Evolutionary conservation across 92 coral and sea anemone species (phyloP).

Genomic region (Anthopleura xanthogrammica): DNA sequence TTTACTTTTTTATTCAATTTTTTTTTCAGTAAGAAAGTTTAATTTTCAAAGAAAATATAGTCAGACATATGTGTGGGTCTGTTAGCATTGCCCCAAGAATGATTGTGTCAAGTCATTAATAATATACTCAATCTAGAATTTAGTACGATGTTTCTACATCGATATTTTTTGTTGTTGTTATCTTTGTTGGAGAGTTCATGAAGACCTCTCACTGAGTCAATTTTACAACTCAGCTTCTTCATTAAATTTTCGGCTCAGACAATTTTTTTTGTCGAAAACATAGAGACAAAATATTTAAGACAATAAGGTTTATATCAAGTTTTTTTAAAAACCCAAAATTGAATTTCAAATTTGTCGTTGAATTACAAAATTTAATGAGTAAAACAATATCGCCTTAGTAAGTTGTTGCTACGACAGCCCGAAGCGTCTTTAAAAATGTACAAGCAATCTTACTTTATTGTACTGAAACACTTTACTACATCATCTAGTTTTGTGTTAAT

Average conservation of each 20-base stretch:
- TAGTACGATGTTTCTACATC: no score
- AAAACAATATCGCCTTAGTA: background rate
- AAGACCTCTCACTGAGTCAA: background rate
- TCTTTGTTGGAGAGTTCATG: background rate
- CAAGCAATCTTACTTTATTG: background rate
- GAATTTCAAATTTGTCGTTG: background rate
- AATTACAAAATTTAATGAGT: background rate
- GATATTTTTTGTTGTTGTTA: background rate
- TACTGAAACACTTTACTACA: background rate
- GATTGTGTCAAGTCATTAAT: background rate
- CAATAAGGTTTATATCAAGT: background rate
- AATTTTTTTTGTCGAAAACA: background rate
- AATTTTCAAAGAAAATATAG: no score
- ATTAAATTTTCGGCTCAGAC: background rate
- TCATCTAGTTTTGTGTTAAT: constrained; percentile 4
- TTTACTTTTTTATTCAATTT: no score
- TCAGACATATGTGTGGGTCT: no score
- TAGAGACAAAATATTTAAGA: background rate
- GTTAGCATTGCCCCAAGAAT: no score
- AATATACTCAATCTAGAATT: background rate
- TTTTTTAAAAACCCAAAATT: background rate
- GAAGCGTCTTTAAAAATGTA: constrained; percentile 15
- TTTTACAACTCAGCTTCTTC: background rate
- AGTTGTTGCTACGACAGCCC: constrained; percentile 15
- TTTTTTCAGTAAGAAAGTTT: no score